These are phyloP conservation scores for Caenorhabditis latens DNA, from an alignment of 1,140 invertebrate genomes.

Conservation along the genomic window DNA sequence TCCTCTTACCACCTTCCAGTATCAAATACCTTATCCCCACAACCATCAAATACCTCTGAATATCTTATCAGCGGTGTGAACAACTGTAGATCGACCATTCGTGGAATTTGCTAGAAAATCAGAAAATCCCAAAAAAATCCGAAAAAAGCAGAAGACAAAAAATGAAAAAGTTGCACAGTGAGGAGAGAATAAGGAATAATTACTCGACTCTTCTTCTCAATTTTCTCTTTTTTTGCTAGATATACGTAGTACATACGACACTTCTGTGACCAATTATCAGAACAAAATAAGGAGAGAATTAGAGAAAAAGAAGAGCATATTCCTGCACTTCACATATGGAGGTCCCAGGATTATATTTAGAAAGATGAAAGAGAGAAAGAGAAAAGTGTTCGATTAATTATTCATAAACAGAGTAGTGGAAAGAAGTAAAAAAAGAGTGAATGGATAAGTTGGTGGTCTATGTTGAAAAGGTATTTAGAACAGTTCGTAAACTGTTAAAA, in stretches of 20 bases:
- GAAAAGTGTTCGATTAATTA: background rate
- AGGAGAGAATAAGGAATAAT: background rate
- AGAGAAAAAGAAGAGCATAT: background rate
- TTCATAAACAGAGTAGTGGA: background rate
- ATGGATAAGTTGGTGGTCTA: background rate
- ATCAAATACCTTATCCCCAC: too few species aligned
- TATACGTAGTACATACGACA: background rate
- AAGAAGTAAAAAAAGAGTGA: background rate
- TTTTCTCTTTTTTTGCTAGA: background rate
- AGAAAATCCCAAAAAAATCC: background rate
- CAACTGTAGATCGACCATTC: conserved; percentile 49
- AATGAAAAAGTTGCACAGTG: background rate
- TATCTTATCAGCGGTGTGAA: conserved; percentile 28
- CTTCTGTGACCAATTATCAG: background rate
- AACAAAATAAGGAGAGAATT: conserved; percentile 5
- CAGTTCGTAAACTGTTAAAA: background rate
- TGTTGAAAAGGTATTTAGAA: background rate
- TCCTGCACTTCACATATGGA: background rate
- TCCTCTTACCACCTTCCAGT: background rate
- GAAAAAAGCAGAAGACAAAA: background rate
- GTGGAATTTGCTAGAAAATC: conserved; percentile 22
- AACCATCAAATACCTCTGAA: background rate
- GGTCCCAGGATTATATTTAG: background rate
- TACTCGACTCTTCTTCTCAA: background rate
- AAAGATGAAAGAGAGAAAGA: background rate